Evolutionary conservation across 1,140 invertebrate genomes (phyloP).

Genomic region (Scaptodrosophila lebanonensis): DNA sequence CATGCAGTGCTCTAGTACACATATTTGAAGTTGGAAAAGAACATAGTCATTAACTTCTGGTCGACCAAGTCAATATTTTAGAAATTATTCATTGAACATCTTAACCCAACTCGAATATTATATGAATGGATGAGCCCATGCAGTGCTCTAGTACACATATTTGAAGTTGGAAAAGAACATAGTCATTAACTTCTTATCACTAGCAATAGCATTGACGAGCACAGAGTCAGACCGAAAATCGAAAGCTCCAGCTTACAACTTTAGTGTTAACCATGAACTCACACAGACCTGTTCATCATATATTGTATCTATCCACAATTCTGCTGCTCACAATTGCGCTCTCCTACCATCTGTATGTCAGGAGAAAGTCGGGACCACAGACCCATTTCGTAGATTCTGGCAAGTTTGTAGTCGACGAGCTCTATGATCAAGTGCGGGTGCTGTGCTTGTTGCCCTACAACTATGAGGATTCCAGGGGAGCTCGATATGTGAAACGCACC

Average conservation of each 20-base stretch:
- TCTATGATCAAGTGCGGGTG: constrained; percentile 22
- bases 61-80: no score
- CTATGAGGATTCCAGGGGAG: constrained; percentile 2
- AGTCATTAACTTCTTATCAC: no score
- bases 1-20: no score
- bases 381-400: no score
- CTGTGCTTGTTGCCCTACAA: constrained; percentile 39
- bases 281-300: constrained; percentile 18
- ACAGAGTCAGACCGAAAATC: not conserved
- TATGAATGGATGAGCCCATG: no score
- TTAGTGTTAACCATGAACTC: constrained; percentile 26
- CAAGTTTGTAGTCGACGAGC: not conserved
- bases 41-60: no score
- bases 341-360: not conserved
- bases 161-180: no score
- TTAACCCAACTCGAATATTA: no score
- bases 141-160: no score
- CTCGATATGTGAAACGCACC: constrained; percentile 38
- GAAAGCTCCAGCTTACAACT: not conserved
- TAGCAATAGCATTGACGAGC: not conserved
- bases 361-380: no score
- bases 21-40: no score
- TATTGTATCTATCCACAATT: constrained; percentile 17
- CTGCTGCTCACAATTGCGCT: constrained; percentile 5
- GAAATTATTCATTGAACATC: no score